Percentiles rank a stretch among this genome's conserved stretches.
Conservation (phyloP, 2,888 invertebrate genomes). For the Sinhomidia bicolor region DNA sequence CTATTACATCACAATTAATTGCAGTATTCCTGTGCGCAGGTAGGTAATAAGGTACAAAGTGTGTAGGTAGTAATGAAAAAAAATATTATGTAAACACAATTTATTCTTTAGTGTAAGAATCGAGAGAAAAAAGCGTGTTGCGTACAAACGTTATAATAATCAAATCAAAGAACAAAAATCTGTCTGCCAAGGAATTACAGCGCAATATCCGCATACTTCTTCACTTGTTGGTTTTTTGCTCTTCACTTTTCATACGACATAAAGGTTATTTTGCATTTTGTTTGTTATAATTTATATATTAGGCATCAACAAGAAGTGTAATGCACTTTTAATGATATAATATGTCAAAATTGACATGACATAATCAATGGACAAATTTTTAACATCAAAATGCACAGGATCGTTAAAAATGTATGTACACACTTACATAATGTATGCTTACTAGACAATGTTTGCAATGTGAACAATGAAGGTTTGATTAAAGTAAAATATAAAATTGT, state of each 20-base stretch:
- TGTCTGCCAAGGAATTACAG: slow-evolving; percentile 19
- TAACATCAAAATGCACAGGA: neutral
- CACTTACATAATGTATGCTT: neutral
- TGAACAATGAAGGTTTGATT: no score
- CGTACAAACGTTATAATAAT: slow-evolving; percentile 16
- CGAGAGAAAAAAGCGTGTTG: slow-evolving; percentile 7
- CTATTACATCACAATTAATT: slow-evolving; percentile 45
- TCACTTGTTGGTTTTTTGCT: neutral
- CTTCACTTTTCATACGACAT: neutral
- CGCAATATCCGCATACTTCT: slow-evolving; percentile 42
- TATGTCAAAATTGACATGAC: neutral
- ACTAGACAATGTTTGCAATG: no score
- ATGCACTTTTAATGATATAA: slow-evolving; percentile 6
- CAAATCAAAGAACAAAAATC: slow-evolving; percentile 42
- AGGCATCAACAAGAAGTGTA: neutral
- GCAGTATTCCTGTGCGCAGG: neutral
- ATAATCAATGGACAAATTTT: neutral
- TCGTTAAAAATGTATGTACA: neutral
- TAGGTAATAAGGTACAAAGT: neutral
- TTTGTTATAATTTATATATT: neutral
- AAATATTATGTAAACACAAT: neutral
- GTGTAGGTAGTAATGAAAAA: neutral
- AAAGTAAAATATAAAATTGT: neutral
- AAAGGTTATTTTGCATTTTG: slow-evolving; percentile 3
- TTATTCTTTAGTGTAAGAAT: neutral